Conservation (phyloP, 2,113 vertebrate species). For the Rana temporaria region DNA sequence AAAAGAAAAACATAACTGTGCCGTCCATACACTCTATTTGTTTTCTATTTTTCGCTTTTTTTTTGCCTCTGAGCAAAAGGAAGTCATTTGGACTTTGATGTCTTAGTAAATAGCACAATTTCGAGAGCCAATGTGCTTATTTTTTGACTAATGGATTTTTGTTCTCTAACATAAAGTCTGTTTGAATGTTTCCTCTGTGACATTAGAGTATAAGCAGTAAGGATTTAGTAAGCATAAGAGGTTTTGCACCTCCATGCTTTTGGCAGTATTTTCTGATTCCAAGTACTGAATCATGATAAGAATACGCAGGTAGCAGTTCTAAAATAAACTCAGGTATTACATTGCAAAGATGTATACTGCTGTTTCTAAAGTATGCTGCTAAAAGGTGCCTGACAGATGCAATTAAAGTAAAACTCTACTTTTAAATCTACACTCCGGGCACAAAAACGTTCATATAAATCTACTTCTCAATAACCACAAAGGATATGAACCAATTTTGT, state of each 20-base stretch:
- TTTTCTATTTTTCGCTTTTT: background rate
- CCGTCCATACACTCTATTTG: conserved; percentile 13
- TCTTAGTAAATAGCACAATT: conserved; percentile 45
- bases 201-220: conserved; percentile 22
- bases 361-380: too few relatives aligned
- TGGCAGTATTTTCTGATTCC: conserved; percentile 31
- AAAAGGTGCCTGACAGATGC: too few relatives aligned
- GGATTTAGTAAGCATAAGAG: conserved; percentile 7
- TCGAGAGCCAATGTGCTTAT: background rate
- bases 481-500: too few relatives aligned
- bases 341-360: background rate
- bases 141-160: conserved; percentile 18
- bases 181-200: conserved; percentile 12
- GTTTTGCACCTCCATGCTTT: conserved; percentile 24
- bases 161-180: conserved; percentile 2
- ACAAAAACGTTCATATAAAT: too few relatives aligned
- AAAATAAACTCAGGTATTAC: conserved; percentile 13
- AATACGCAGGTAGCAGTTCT: background rate
- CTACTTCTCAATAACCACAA: too few relatives aligned
- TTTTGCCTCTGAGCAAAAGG: conserved; percentile 37
- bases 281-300: conserved; percentile 35
- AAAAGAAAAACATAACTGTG: conserved; percentile 23
- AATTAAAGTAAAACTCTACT: too few relatives aligned
- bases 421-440: too few relatives aligned
- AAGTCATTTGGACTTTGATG: conserved; percentile 47